Percentiles rank a stretch among this genome's conserved stretches.
Evolutionary conservation across 2,113 vertebrate species (phyloP).

Genomic region (Menura novaehollandiae): DNA sequence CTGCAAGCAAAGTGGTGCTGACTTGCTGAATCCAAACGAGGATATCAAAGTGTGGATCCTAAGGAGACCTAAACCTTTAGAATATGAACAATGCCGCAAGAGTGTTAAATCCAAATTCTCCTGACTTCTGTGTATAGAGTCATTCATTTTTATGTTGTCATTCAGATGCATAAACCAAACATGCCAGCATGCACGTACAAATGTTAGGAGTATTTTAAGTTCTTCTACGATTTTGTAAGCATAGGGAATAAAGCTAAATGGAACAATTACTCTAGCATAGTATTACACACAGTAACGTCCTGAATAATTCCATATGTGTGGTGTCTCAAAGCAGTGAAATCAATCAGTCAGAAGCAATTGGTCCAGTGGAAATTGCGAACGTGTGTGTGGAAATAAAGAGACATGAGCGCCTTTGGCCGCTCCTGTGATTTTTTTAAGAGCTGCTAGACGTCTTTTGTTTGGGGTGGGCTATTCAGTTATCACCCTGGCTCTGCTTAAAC

Average conservation of each 20-base stretch:
- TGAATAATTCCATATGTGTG: slow-evolving; percentile 34
- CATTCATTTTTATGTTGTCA: neutral
- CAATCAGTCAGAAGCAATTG: neutral
- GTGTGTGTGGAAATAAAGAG: neutral
- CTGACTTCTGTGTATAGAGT: neutral
- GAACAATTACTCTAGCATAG: neutral
- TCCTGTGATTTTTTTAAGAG: neutral
- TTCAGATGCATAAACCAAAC: neutral
- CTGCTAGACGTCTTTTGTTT: neutral
- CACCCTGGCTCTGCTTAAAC: neutral
- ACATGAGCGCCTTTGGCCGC: neutral
- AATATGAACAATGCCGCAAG: neutral
- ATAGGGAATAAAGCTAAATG: neutral
- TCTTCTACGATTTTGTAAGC: neutral
- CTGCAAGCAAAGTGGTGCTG: neutral
- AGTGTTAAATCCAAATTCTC: neutral
- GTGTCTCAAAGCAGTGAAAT: neutral
- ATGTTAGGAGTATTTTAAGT: neutral
- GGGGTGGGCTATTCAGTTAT: neutral
- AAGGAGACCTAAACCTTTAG: neutral
- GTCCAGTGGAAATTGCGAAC: neutral
- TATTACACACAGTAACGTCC: neutral
- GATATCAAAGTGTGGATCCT: neutral
- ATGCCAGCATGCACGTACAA: neutral
- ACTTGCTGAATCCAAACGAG: neutral